phyloP scores from a whole-genome alignment of 2,797 vertebrate species.

The Scolopax bukidnonensis region DNA sequence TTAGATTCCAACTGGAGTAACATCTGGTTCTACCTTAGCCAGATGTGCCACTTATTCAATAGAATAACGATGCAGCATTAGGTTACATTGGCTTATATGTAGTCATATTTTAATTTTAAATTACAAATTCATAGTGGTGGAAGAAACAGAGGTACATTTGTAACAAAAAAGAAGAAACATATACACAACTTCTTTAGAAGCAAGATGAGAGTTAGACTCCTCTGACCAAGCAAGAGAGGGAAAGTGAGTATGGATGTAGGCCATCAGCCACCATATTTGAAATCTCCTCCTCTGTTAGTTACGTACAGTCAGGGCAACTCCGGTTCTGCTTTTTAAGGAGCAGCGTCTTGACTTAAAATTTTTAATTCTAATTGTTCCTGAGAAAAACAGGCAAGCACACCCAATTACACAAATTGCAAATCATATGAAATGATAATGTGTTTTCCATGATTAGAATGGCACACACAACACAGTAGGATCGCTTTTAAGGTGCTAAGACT shows the following conservation, averaged over 20 bases:
- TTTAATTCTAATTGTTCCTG: background rate
- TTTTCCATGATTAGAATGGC: background rate
- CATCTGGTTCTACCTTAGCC: background rate
- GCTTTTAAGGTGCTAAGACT: background rate
- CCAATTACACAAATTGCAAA: background rate
- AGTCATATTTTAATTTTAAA: background rate
- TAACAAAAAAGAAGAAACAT: background rate
- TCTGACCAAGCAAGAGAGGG: background rate
- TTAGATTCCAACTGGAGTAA: background rate
- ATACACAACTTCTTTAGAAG: background rate
- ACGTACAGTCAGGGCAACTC: background rate
- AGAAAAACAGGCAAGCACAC: background rate
- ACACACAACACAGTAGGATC: background rate
- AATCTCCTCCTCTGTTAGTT: background rate
- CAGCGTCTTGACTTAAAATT: background rate
- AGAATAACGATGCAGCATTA: background rate
- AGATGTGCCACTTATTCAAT: background rate
- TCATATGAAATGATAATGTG: background rate
- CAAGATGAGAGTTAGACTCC: background rate
- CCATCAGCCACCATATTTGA: background rate
- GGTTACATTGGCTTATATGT: background rate
- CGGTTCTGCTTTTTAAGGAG: background rate
- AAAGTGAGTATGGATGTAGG: background rate
- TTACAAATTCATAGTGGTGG: background rate
- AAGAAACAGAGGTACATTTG: background rate